Conservation (phyloP, 2,797 vertebrate species). For the Sus cebifrons region DNA sequence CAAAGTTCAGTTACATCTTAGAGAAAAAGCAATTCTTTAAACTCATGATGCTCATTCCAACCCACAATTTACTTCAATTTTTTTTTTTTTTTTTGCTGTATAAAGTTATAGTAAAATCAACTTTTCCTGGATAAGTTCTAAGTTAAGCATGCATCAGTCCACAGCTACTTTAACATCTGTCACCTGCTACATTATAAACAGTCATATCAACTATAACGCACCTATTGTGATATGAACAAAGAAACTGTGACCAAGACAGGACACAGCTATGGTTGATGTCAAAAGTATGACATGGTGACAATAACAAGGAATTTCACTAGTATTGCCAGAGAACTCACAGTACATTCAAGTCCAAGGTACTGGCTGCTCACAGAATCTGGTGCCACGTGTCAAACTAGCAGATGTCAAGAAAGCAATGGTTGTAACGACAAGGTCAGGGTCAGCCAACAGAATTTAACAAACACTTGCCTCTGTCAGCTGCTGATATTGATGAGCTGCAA, state of each 20-base stretch:
- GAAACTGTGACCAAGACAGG: constrained; percentile 5
- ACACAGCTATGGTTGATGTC: neutral
- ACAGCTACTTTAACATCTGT: constrained; percentile 50
- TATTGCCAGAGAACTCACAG: constrained; percentile 75
- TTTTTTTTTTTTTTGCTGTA: constrained; percentile 38
- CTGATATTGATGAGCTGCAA: constrained; percentile 73
- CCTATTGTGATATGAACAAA: constrained; percentile 46
- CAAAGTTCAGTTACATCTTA: neutral
- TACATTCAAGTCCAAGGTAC: constrained; percentile 67
- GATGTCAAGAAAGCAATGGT: constrained; percentile 79
- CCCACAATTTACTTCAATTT: constrained; percentile 53
- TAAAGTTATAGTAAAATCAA: constrained; percentile 60
- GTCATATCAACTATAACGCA: constrained; percentile 60
- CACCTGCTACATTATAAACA: neutral
- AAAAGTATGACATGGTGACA: constrained; percentile 58
- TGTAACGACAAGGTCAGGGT: constrained; percentile 75
- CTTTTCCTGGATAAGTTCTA: constrained; percentile 50
- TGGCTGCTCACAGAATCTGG: constrained; percentile 66
- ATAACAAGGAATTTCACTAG: constrained; percentile 57
- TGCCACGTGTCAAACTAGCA: constrained; percentile 71
- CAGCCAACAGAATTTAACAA: constrained; percentile 72
- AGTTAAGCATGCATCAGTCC: constrained; percentile 2
- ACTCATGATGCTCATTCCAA: constrained; percentile 33
- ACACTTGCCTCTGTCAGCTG: constrained; percentile 77
- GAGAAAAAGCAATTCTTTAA: constrained; percentile 57